Evolutionary conservation across 2,113 vertebrate species (phyloP), one percentile per base, ranked within the genome.

Genomic region (Epinephelus fuscoguttatus): DNA sequence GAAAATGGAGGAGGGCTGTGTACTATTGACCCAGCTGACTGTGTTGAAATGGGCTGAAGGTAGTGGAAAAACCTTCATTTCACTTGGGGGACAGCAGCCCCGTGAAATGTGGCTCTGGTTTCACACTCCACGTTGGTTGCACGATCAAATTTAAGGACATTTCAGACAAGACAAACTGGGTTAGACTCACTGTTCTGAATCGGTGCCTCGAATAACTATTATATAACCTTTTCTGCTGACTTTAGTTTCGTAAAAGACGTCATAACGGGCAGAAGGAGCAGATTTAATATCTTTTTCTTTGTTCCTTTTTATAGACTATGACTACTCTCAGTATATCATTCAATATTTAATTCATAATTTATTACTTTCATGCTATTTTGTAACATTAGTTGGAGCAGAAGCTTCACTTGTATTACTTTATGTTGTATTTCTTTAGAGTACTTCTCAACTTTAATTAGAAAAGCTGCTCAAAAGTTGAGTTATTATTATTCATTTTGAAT

Each of bases 1-100:
- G 23, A 64, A 80, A 84, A 11, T 59, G 82, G 52, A 66, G 67
- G 77, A 18, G 45, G 15, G 47, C 4, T 64, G 79, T 75, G 90
- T 80, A 91, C 86, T 83, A 63, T 87, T 90, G 87, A 94, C 89
- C 91, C 86, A 87, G 82, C 76, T 85, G 80, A 89, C 63, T 77
- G 68, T 27, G 0, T 53, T 59, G 81, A 84, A 88, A 84, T 12
- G 47, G 62, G 55, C 79, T 87, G 82, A 57, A 90, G 79, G 68
- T 78, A 42, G 86, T 91, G 91, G 91, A 93, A 93, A 93, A 82
- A 42, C 40, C 23, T 76, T 73, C 3, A 53, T 50, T 75, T 75
- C 12, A 59, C 23, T 2, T 12, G 49, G 62, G 72, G 40, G 60
- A 33, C 59, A 64, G 61, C 75, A 81, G 80, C 47, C 12, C 8